phyloP scores from a whole-genome alignment of 2,888 invertebrate genomes.

The Aquatica leii region DNA sequence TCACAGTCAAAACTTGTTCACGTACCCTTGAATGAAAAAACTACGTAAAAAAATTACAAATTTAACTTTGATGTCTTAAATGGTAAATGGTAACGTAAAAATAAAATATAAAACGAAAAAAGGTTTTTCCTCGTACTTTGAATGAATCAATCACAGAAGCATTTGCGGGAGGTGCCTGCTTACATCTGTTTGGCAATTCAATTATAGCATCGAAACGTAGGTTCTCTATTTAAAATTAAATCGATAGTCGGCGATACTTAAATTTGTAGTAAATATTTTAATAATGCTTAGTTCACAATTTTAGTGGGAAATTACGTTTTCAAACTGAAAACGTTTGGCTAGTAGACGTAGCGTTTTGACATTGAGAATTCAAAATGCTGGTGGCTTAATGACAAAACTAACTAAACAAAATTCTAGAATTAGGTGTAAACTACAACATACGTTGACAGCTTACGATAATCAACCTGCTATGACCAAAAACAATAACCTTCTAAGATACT shows the following conservation, averaged over 20 bases:
- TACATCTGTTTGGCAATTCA: no score
- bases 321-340: slow-evolving; percentile 84
- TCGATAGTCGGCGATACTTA: slow-evolving; percentile 86
- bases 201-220: no score
- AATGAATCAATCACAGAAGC: no score
- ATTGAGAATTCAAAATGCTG: slow-evolving; percentile 83
- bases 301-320: slow-evolving; percentile 78
- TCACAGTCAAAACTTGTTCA: no score
- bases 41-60: no score
- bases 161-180: no score
- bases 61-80: no score
- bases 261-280: slow-evolving; percentile 81
- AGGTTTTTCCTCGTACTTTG: no score
- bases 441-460: slow-evolving; percentile 93
- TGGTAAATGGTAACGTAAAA: no score
- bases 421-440: slow-evolving; percentile 78
- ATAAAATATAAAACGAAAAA: no score
- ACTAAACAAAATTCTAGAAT: slow-evolving; percentile 84
- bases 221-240: slow-evolving; percentile 81
- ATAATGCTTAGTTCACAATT: slow-evolving; percentile 81
- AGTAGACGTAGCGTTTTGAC: slow-evolving; percentile 81
- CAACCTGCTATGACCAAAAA: slow-evolving; percentile 93
- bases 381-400: slow-evolving; percentile 86
- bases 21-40: no score
- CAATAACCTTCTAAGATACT: slow-evolving; percentile 83